A percentile compares a stretch with the other conserved stretches of the same genome.
Conservation (phyloP, 2,888 invertebrate genomes). For the Hyalella azteca region DNA sequence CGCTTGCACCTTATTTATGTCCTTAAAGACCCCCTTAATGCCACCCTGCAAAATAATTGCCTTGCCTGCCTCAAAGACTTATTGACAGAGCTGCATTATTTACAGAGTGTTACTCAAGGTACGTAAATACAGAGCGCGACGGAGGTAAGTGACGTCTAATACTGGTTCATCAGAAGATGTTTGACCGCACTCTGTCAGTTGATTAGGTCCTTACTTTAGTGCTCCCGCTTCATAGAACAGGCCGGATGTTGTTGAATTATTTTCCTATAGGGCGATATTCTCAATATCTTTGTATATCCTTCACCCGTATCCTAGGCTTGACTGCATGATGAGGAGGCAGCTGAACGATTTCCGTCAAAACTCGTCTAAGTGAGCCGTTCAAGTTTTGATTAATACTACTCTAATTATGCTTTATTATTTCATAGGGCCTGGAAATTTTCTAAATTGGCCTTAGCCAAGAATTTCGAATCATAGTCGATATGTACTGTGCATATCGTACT, state of each 20-base stretch:
- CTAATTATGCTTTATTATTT: too few relatives aligned
- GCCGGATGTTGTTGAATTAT: slow-evolving; percentile 4
- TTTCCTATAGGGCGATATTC: neutral
- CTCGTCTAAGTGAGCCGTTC: too few relatives aligned
- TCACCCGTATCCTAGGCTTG: too few relatives aligned
- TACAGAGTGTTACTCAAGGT: slow-evolving; percentile 3
- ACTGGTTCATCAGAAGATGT: slow-evolving; percentile 16
- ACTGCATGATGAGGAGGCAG: too few relatives aligned
- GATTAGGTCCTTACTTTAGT: slow-evolving; percentile 19
- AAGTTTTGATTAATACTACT: too few relatives aligned
- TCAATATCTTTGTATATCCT: too few relatives aligned
- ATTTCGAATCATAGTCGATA: too few relatives aligned
- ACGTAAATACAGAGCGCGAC: slow-evolving; percentile 20
- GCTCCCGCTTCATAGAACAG: neutral
- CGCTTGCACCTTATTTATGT: slow-evolving; percentile 13
- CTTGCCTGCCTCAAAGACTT: slow-evolving; percentile 5
- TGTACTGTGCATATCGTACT: too few relatives aligned
- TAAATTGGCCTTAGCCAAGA: too few relatives aligned
- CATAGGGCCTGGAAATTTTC: too few relatives aligned
- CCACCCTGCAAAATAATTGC: slow-evolving; percentile 19
- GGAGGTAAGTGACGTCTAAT: neutral
- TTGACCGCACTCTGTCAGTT: slow-evolving; percentile 19
- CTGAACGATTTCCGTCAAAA: too few relatives aligned
- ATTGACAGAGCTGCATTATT: slow-evolving; percentile 16
- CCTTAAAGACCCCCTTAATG: slow-evolving; percentile 22